Base-by-base conservation (phyloP, 2,113 vertebrate species). In the Spermophilus dauricus region DNA sequence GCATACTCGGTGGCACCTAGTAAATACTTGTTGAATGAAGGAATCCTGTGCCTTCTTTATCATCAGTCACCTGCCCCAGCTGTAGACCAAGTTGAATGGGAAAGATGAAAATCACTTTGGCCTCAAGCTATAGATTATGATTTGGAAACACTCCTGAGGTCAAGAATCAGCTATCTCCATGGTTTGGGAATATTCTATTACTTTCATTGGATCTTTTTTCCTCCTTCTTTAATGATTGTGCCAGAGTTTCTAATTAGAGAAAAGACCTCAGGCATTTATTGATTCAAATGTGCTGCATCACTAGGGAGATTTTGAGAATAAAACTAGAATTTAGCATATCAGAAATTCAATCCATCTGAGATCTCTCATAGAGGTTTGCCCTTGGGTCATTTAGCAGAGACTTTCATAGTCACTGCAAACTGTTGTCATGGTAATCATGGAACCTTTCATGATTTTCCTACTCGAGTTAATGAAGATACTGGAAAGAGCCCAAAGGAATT, bases 351-450 rank as follows among this genome's bases (percentile, higher is more conserved):
- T 96, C 97, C 92, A 88, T 97, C 67, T 96, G 95, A 94, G 89
- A 95, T 70, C 94, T 96, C 96, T 94, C 94, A 75, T 86, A 95
- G 92, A 93, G 89, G 78, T 87, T 96, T 96, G 89, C 92, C 84
- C 67, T 95, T 95, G 97, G 97, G 90, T 97, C 70, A 48, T 89
- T 93, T 89, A 93, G 82, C 89, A 65, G 91, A 96, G 89, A 45
- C 86, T 95, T 96, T 87, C 89, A 48, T 39, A 96, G 95, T 87
- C 92, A 92, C 83, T 84, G 92, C 91, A 65, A 91, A 84, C 84
- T 72, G 98, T 96, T 95, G 97, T 97, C 94, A 97, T 90, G 97
- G 97, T 67, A 96, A 97, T 97, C 96, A 94, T 83, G 87, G 89
- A 96, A 39, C 70, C 65, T 92, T 97, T 81, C 92, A 42, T 93